Evolutionary conservation across 2,888 invertebrate species (phyloP), one percentile per base, ranked within the genome.

Genomic region (Ptychoptera albimana): DNA sequence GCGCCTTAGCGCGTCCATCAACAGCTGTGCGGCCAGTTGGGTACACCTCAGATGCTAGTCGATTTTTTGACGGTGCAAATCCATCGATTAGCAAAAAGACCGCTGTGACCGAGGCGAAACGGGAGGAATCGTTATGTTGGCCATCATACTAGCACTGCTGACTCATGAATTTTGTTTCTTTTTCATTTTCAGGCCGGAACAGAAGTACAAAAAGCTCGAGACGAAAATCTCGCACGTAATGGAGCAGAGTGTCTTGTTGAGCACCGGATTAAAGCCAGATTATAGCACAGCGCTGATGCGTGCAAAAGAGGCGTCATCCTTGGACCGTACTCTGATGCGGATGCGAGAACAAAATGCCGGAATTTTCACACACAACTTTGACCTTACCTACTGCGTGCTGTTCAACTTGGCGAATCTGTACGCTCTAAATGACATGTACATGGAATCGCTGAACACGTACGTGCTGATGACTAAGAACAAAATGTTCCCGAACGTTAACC

Each of bases 1-100:
- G 57, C 46, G 53, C 57, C 1, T 52, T 63, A 40, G 72, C 70
- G 16, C 63, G 98, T 45, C 97, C 98, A 1, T 93, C 97, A 74
- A 98, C 98, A 3, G 96, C 97, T 2, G 89, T 97, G 35, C 74
- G 92, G 46, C 96, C 92, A 8, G 96, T 92, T 23, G 98, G 98
- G 1, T 98, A 91, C 63, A 89, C 89, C 5, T 89, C 92, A 2
- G 76, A 74, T 56, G 73, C 64, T 51, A 60, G 62, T 7, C 70
- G 70, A 48, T 61, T 74, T 48, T 82, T 88, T 56, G 83, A 91
- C 60, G 87, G 85, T 11, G 34, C n/a, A 14, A 15, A 42, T 16
- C 13, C n/a, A 12, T 15, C 42, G 6, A 34, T 34, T 16, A 68
- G 67, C 50, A 63, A 64, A 12, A 61, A 70, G 39, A 72, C 70